phyloP scores from a whole-genome alignment of 1,140 invertebrate species.

The Sinella curviseta region DNA sequence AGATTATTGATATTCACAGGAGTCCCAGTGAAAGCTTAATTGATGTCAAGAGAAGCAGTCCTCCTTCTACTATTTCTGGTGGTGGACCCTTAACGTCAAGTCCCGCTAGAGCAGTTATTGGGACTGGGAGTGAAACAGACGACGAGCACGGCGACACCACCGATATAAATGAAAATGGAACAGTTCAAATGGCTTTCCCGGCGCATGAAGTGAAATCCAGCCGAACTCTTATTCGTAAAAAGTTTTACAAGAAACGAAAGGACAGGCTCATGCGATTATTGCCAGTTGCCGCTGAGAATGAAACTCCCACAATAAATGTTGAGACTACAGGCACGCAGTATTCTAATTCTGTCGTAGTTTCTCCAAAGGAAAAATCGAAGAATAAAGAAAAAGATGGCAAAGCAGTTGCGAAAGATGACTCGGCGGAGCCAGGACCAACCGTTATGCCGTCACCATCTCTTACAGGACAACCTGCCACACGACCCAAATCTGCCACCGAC shows the following conservation, averaged over 20 bases:
- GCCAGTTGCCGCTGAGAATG: not conserved
- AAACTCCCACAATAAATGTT: not conserved
- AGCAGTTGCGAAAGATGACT: no score
- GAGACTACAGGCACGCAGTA: not conserved
- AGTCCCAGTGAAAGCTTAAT: conserved; percentile 1
- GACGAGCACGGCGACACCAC: not conserved
- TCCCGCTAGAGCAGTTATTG: not conserved
- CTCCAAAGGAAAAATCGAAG: not conserved
- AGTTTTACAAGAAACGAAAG: not conserved
- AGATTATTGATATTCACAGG: not conserved
- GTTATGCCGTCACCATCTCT: not conserved
- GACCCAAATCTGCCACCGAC: not conserved
- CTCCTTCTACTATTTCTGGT: no score
- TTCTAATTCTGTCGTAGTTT: not conserved
- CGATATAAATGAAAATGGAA: not conserved
- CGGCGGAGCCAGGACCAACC: no score
- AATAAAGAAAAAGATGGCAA: not conserved
- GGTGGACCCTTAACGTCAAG: no score
- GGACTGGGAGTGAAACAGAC: not conserved
- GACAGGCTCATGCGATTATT: not conserved
- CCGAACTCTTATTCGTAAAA: conserved; percentile 8
- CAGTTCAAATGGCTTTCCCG: not conserved
- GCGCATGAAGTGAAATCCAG: conserved; percentile 4
- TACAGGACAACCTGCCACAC: not conserved
- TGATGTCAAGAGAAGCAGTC: not conserved